Percentiles rank a stretch among this genome's conserved stretches.
Conservation (phyloP, 2,797 vertebrate genomes). For the Pelobates cultripes region DNA sequence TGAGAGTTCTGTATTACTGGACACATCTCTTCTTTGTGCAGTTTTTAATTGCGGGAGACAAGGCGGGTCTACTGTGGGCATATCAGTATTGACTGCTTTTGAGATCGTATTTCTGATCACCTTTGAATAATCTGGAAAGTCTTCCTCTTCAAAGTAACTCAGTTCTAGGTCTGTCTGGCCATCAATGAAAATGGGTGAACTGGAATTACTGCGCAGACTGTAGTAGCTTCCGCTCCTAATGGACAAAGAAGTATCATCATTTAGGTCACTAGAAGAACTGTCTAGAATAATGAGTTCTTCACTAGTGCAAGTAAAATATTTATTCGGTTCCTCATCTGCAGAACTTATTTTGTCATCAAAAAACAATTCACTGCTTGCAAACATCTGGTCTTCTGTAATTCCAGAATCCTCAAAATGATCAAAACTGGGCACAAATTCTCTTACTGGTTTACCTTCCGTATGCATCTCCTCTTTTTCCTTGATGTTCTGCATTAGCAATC, state of each 20-base stretch:
- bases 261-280: constrained; percentile 8
- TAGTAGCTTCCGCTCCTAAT: constrained; percentile 31
- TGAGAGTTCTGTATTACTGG: constrained; percentile 19
- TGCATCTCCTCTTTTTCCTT: not conserved
- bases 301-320: not conserved
- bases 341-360: not conserved
- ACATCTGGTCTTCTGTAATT: not conserved
- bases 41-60: not conserved
- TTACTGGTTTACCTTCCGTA: not conserved
- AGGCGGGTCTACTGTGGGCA: not conserved
- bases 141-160: constrained; percentile 37
- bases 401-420: not conserved
- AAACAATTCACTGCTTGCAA: not conserved
- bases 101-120: not conserved
- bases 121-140: not conserved
- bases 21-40: not conserved
- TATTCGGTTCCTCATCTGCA: too few species aligned
- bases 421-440: not conserved
- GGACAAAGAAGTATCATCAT: constrained; percentile 43
- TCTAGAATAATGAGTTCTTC: not conserved
- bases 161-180: constrained; percentile 10
- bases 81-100: not conserved
- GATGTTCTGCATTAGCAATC: not conserved
- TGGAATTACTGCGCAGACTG: constrained; percentile 18
- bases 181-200: constrained; percentile 4